phyloP scores from a whole-genome alignment of 2,113 vertebrate species.

The Ammodramus savannarum region DNA sequence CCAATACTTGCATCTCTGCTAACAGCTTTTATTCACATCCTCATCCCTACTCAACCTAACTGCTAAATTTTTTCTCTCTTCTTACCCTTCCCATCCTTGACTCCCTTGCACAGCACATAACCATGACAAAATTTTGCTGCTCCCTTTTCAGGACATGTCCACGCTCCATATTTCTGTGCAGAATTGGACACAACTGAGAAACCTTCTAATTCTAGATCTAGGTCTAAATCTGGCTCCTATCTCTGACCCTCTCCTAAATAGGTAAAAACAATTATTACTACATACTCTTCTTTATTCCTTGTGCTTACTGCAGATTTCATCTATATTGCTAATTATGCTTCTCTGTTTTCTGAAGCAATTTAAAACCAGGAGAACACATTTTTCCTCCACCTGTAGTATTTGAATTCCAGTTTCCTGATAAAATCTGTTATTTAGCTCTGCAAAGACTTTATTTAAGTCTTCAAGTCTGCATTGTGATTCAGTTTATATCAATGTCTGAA shows the following conservation, averaged over 20 bases:
- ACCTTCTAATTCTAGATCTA: not conserved
- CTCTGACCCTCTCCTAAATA: not conserved
- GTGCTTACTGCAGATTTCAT: not conserved
- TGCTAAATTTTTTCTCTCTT: not conserved
- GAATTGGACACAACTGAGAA: not conserved
- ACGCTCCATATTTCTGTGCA: not conserved
- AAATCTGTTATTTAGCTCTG: not conserved
- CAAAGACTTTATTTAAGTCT: not conserved
- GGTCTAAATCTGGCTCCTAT: not conserved
- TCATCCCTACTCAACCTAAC: not conserved
- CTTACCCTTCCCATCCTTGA: not conserved
- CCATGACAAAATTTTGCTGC: not conserved
- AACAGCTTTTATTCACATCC: not conserved
- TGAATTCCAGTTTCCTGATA: not conserved
- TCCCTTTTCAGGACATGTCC: not conserved
- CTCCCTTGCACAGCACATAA: fast-evolving
- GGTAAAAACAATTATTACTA: not conserved
- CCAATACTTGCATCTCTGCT: not conserved
- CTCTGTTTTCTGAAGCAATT: not conserved
- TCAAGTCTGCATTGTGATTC: not conserved
- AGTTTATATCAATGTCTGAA: not conserved
- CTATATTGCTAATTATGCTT: not conserved
- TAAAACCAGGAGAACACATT: not conserved
- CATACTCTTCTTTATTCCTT: not conserved
- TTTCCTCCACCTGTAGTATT: not conserved